A percentile compares a stretch with the other conserved stretches of the same genome.
These are phyloP conservation scores for Blastobasis lacticolella DNA, from an alignment of 2,888 invertebrate genomes.

Conservation along the genomic window DNA sequence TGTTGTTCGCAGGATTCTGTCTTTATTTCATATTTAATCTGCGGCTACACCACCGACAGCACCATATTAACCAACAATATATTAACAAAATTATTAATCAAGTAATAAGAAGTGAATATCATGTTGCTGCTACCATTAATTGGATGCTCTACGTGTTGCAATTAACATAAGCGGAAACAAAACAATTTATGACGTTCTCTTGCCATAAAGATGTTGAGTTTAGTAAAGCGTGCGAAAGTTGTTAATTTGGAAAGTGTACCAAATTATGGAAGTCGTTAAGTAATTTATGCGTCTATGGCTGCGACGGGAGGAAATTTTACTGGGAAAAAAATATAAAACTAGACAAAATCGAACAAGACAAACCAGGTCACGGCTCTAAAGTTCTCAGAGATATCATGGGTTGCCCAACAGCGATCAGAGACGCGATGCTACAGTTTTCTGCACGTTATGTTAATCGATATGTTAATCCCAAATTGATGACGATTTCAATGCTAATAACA, in stretches of 20 bases:
- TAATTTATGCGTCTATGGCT: conserved; percentile 49
- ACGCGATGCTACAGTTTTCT: conserved; percentile 8
- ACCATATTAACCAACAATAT: too few species aligned
- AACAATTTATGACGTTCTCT: too few species aligned
- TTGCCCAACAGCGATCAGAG: conserved; percentile 31
- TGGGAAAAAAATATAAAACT: conserved; percentile 46
- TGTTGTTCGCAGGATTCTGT: too few species aligned
- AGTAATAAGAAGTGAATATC: too few species aligned
- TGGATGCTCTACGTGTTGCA: too few species aligned
- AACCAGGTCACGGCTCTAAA: conserved; percentile 52
- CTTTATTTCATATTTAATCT: too few species aligned
- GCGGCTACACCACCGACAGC: too few species aligned
- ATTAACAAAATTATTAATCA: too few species aligned
- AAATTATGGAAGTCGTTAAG: conserved; percentile 51
- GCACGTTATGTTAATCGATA: conserved; percentile 4
- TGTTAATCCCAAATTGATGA: conserved; percentile 4
- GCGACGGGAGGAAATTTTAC: conserved; percentile 62
- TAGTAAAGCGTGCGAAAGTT: conserved; percentile 45
- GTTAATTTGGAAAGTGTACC: conserved; percentile 49
- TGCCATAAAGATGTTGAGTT: conserved; percentile 10
- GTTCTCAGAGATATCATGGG: conserved; percentile 38
- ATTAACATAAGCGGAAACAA: too few species aligned
- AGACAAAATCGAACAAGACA: conserved; percentile 15
- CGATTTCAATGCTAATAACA: background rate
- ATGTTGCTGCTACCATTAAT: too few species aligned